Conservation (phyloP, 2,113 vertebrate genomes). For the Saccopteryx leptura region DNA sequence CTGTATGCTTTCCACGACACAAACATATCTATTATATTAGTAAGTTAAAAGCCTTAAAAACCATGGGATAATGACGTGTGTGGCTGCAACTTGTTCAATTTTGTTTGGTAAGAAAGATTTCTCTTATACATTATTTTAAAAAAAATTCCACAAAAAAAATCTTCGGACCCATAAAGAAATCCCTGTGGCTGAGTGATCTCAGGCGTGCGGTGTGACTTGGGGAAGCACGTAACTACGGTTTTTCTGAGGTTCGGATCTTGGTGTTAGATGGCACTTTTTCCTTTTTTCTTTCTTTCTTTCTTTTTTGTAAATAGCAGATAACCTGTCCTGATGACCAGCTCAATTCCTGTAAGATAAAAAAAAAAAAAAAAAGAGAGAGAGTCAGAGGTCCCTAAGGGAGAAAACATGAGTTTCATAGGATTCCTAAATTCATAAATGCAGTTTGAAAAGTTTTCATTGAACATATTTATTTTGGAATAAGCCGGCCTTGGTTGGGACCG, state of each 20-base stretch:
- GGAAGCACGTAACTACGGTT: not conserved
- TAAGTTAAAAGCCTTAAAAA: not conserved
- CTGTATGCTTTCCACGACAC: not conserved
- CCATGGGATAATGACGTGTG: not conserved
- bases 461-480: not conserved
- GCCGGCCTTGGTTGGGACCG: not conserved
- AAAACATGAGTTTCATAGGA: constrained; percentile 36
- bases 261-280: not conserved
- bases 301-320: not conserved
- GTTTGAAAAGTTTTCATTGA: constrained; percentile 66
- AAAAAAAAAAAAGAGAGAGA: not conserved
- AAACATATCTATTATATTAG: not conserved
- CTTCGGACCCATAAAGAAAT: not conserved
- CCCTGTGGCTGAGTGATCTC: not conserved
- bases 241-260: not conserved
- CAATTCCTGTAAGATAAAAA: not conserved
- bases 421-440: constrained; percentile 34
- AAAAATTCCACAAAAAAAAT: not conserved
- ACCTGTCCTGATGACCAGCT: not conserved
- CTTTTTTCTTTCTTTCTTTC: not conserved
- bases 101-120: not conserved
- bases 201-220: not conserved
- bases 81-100: constrained; percentile 41
- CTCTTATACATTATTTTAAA: constrained; percentile 26
- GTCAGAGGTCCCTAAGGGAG: not conserved